phyloP scores from a whole-genome alignment of 1,140 invertebrate species.

The Drosophila triauraria region DNA sequence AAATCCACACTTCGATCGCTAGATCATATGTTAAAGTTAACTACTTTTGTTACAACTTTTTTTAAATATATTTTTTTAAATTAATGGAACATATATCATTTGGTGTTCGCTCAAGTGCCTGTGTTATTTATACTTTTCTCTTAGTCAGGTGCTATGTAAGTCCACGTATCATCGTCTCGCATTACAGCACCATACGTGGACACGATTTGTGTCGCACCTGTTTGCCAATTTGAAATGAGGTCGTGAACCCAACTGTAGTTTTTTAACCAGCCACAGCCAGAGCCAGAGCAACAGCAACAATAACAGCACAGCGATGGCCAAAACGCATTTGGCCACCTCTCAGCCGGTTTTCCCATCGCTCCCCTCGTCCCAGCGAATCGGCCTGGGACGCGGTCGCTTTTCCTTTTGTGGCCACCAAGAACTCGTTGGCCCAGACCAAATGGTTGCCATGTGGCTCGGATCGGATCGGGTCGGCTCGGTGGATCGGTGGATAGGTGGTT shows the following conservation, averaged over 20 bases:
- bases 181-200: constrained; percentile 39
- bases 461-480: constrained; percentile 19
- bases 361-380: constrained; percentile 20
- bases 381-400: constrained; percentile 54
- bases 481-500: constrained; percentile 18
- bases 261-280: constrained; percentile 44
- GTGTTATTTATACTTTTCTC: constrained; percentile 27
- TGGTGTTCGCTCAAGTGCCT: neutral
- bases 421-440: constrained; percentile 61
- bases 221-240: constrained; percentile 80
- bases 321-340: constrained; percentile 72
- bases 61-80: neutral
- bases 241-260: constrained; percentile 81
- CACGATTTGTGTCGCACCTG: constrained; percentile 74
- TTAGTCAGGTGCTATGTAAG: constrained; percentile 17
- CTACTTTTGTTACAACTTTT: too few species aligned
- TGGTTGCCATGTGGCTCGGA: constrained; percentile 51
- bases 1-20: neutral
- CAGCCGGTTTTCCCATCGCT: constrained; percentile 62
- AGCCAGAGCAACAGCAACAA: constrained; percentile 36
- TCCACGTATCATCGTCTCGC: constrained; percentile 30
- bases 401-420: constrained; percentile 82
- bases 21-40: neutral
- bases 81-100: neutral
- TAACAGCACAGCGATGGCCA: constrained; percentile 27